Conservation (phyloP, 2,113 vertebrate species). For the Eurypyga helias region DNA sequence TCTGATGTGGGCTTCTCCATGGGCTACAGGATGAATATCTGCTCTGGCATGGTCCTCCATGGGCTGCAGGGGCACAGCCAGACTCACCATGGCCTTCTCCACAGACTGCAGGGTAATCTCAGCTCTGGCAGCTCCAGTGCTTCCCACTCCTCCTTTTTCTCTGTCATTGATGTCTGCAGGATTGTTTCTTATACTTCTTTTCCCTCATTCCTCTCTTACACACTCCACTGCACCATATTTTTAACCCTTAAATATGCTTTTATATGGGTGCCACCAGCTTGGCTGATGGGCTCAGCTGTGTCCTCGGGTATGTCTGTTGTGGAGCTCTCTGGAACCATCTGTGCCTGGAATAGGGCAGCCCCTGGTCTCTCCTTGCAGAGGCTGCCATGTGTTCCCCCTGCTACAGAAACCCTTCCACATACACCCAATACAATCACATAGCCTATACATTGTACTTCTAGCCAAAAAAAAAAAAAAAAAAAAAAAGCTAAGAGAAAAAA, state of each 20-base stretch:
- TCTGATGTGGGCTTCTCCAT: not conserved
- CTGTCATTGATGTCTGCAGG: not conserved
- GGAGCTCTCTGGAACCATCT: not conserved
- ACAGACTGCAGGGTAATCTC: not conserved
- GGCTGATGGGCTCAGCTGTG: not conserved
- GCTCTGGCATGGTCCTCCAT: not conserved
- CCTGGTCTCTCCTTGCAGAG: not conserved
- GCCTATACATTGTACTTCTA: not conserved
- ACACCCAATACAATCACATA: not conserved
- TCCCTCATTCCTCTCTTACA: not conserved
- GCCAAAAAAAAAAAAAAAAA: not conserved
- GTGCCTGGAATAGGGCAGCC: not conserved
- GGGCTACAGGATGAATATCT: not conserved
- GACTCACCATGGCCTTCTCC: not conserved
- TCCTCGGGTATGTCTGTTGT: too few relatives aligned
- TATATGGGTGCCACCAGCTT: not conserved
- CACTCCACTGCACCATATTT: not conserved
- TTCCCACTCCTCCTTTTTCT: not conserved
- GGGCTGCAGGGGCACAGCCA: not conserved
- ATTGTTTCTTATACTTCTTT: not conserved
- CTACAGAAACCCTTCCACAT: not conserved
- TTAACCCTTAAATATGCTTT: not conserved
- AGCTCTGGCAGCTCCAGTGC: not conserved
- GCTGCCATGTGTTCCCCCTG: accelerated
- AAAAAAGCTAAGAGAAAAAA: not conserved